Base-by-base conservation (phyloP, 2,797 vertebrate species). In the Coreius guichenoti region DNA sequence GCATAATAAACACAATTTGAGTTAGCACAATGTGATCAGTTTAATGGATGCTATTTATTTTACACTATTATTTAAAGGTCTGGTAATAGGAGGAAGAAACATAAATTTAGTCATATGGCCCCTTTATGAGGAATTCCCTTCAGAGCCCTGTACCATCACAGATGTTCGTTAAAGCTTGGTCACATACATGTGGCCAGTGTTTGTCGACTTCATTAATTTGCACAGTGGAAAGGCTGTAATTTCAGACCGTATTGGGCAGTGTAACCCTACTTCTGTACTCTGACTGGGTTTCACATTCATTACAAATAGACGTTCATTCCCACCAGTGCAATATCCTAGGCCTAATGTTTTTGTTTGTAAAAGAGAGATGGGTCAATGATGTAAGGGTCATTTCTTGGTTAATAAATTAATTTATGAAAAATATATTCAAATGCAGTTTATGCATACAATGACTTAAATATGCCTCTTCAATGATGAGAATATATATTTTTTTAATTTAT, bases 1-100 rank as follows among this genome's bases (percentile, higher is more conserved):
- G 97, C 98, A 99, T 99, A 99, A 99, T 99, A 99, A 98, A 99
- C 97, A 98, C 97, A 97, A 98, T 97, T 97, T 97, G 96, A 98
- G 97, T 97, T 97, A 97, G 97, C 97, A 97, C 97, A 97, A 97
- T 97, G 96, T 97, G 97, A 98, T 98, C 96, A 96, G 94, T 97
- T 97, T 98, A 98, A 99, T 97, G 96, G 97, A 96, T 96, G 96
- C 97, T 99, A 97, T 99, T 99, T 99, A 98, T 98, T 98, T 98
- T 96, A 96, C 96, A 97, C 97, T 97, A 97, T 98, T 97, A 98
- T 98, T 98, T 98, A 98, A 99, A 98, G 96, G 97, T 96, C 95
- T 86, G 93, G 95, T 97, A 98, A 97, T 96, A 92, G 93, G 95
- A 83, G 88, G 93, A 94, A 95, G 96, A 95, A 96, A 95, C 95